Evolutionary conservation across 2,888 invertebrate species (phyloP), one percentile per base, ranked within the genome.

Genomic region (Lasioglossum pauxillum): DNA sequence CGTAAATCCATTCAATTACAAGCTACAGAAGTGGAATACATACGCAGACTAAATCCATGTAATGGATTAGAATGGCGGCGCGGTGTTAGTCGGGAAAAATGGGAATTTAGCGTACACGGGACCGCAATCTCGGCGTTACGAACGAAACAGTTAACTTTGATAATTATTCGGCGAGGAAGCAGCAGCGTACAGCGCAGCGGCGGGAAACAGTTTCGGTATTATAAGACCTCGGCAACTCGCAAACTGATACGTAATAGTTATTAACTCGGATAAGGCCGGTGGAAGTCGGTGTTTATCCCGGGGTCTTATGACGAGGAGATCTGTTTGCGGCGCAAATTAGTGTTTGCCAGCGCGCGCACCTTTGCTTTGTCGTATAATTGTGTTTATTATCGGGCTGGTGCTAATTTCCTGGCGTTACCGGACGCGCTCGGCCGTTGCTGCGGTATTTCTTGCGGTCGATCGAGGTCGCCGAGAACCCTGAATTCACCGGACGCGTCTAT

Each of bases 311-410:
- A 75, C 82, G 85, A 78, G 82, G 82, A 83, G 74, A 80, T 86
- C 81, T 88, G 91, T 91, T 90, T 90, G 89, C 87, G 86, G 83
- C 88, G 86, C 84, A 91, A 91, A 91, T 91, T 91, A 91, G 91
- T 91, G 90, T 91, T 90, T 88, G 87, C 88, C 86, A 19, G 67
- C 84, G 38, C 57, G 88, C 86, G 89, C 90, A 84, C 85, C 91
- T 90, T 90, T 90, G 90, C 91, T 88, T 91, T 90, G 91, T 91
- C 91, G 91, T 89, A 90, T 91, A 91, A 91, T 91, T 90, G 91
- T 91, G 89, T 91, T 91, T 91, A 84, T 90, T 82, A 89, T 90
- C 90, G 84, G 87, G 75, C 80, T 67, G 87, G 78, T 85, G 91
- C 89, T 92, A 91, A 91, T 91, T 91, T 91, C 91, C 88, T 81